Base-by-base conservation (phyloP, 1,140 invertebrate genomes). In the Dreissena polymorpha region DNA sequence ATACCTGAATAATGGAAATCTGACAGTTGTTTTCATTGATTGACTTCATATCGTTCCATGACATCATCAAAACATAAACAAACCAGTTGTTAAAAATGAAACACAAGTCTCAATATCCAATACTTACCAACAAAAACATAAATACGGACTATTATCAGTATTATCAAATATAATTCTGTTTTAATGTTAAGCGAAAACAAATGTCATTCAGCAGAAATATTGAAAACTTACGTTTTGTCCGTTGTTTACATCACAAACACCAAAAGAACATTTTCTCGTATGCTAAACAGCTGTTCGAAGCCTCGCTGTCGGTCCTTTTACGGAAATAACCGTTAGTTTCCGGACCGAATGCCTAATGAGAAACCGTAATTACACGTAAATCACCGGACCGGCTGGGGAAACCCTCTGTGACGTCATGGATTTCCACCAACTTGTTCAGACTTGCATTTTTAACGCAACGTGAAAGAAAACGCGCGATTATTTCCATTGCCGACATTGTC, bases 261-360 rank as follows among this genome's bases (percentile, higher is more conserved):
- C 60, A 67, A 55, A 82, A 73, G 71, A 82, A 73, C 79, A 82
- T 82, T 82, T 82, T 82, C 79, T 82, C 79, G 79, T 82, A 82
- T 82, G 79, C 79, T 82, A 82, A 82, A 72, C 79, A 82, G 79
- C 79, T 82, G 79, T 73, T 82, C 79, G 70, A 73, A 72, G 63
- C 70, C 79, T 82, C 79, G 64, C 67, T 82, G 50, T 74, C 53
- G 73, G n/a, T 49, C 10, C 79, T 12, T 55, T 55, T n/a, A n/a
- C n/a, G n/a, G n/a, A n/a, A n/a, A n/a, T n/a, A n/a, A n/a, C n/a
- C 53, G 53, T 12, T 18, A 55, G 18, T 55, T 55, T 55, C 53
- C 53, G 53, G 12, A 55, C 53, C 12, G n/a, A n/a, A n/a, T n/a
- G n/a, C n/a, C n/a, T n/a, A n/a, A 39, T 8, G 8, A 8, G 3